phyloP scores from a whole-genome alignment of 2,888 invertebrate genomes.

The Tethea ocularis region DNA sequence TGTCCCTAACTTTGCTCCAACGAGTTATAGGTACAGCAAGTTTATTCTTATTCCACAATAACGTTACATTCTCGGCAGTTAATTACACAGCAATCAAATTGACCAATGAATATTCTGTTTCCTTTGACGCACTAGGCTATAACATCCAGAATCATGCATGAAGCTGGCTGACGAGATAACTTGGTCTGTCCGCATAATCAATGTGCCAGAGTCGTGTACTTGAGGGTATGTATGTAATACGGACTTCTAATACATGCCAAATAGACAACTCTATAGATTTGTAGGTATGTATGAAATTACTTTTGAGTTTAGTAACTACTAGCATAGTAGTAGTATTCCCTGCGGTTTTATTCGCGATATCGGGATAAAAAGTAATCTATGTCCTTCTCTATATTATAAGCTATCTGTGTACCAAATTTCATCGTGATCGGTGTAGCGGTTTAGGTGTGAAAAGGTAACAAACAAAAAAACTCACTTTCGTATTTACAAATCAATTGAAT shows the following conservation, averaged over 20 bases:
- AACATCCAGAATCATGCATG: background rate
- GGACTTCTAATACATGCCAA: background rate
- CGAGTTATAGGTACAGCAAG: too few species aligned
- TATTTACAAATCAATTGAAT: too few species aligned
- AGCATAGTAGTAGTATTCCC: too few species aligned
- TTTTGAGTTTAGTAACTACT: background rate
- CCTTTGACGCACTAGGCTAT: background rate
- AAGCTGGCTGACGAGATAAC: background rate
- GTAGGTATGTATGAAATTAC: background rate
- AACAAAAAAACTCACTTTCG: too few species aligned
- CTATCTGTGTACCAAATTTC: too few species aligned
- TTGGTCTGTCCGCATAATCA: background rate
- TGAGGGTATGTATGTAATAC: background rate
- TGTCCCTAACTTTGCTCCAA: too few species aligned
- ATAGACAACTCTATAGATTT: background rate
- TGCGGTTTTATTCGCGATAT: too few species aligned
- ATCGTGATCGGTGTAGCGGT: too few species aligned
- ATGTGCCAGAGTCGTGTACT: conserved; percentile 13
- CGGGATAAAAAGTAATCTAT: too few species aligned
- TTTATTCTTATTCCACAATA: too few species aligned
- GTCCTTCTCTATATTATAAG: too few species aligned
- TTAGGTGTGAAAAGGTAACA: too few species aligned
- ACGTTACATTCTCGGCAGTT: background rate
- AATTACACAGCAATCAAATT: background rate
- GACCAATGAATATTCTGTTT: background rate